Base-by-base conservation (phyloP, 2,113 vertebrate species). In the Petaurus breviceps region DNA sequence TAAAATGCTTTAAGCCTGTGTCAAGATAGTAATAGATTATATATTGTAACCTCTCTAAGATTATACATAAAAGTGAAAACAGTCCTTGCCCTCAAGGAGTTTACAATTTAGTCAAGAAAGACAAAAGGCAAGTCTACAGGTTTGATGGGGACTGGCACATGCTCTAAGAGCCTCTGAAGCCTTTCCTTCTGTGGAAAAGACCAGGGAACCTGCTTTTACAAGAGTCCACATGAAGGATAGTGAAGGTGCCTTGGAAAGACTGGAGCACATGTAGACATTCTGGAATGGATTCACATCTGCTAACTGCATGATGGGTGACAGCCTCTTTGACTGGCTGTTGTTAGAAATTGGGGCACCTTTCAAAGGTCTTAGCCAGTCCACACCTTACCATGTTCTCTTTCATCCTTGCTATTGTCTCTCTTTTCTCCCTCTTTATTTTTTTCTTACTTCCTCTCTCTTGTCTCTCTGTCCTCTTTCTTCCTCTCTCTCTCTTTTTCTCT, bases 341-440 rank as follows among this genome's bases (percentile, higher is more conserved):
- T 16, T 68, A 12, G 31, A 25, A 68, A 37, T 16, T 12, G 61
- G 61, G 31, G 31, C 3, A 14, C 68, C 37, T 77, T n/a, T 77
- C 61, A 77, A n/a, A 77, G 61, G 37, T n/a, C 31, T n/a, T 37
- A 31, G 57, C 31, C 26, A 61, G 28, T 31, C 57, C 11, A 2
- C 9, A 6, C 53, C 53, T 22, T 25, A 23, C 53, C 52, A 3
- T 49, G 47, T 54, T 31, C 28, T 61, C 57, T 61, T 61, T 31
- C 57, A 11, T 61, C 28, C 28, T 31, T 49, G 47, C 57, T 61
- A 2, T 51, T 51, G 51, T 51, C 11, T 28, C 2, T 10, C 8
- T 10, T 2, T 10, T 3, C 2, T 9, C 25, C 0, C 6, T 8
- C 7, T 2, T 55, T 25, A 7, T 8, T 26, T 8, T 8, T 55